phyloP scores from a whole-genome alignment of 2,113 vertebrate species.

The Casuarius casuarius region DNA sequence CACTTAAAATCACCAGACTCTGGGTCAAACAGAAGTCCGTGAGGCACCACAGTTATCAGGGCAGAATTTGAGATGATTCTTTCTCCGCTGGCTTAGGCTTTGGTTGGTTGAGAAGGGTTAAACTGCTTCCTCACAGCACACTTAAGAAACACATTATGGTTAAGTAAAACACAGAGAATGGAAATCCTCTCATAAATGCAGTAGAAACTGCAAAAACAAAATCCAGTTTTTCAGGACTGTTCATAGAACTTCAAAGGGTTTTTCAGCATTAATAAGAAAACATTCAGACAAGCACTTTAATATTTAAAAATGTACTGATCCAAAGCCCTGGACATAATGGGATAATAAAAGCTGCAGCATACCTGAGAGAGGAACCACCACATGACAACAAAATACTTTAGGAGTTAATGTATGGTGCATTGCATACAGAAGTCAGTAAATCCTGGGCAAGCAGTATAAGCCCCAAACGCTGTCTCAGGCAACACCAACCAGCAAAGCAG shows the following conservation, averaged over 20 bases:
- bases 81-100: neutral
- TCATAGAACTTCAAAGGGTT: neutral
- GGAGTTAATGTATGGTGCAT: neutral
- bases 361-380: neutral
- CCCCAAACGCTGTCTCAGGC: neutral
- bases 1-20: neutral
- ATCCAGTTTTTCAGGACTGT: neutral
- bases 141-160: neutral
- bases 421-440: neutral
- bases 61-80: neutral
- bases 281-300: neutral
- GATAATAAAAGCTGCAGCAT: neutral
- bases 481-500: neutral
- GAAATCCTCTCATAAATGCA: neutral
- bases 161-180: neutral
- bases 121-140: neutral
- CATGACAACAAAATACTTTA: neutral
- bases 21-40: neutral
- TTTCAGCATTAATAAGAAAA: neutral
- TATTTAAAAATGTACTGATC: neutral
- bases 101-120: neutral
- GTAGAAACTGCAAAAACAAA: neutral
- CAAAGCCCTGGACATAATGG: neutral
- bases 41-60: neutral
- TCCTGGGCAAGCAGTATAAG: neutral